phyloP scores from a whole-genome alignment of 2,888 invertebrate genomes.

The Pediacus dermestoides region DNA sequence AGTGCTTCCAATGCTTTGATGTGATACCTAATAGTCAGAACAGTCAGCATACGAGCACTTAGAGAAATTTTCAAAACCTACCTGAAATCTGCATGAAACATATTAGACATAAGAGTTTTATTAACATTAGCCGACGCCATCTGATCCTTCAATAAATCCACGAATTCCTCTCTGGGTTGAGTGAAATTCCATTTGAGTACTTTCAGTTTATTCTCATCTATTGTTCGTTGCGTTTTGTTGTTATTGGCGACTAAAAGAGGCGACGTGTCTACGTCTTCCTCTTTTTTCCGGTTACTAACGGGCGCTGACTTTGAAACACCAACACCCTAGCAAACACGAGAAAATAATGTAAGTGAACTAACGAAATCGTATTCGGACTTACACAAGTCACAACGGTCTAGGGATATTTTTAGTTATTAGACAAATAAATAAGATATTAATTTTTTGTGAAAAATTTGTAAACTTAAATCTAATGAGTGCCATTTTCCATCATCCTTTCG shows the following conservation, averaged over 20 bases:
- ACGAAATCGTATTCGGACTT: too few species aligned
- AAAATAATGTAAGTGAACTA: too few species aligned
- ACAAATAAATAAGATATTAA: too few species aligned
- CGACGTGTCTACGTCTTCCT: constrained; percentile 78
- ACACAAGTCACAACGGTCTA: too few species aligned
- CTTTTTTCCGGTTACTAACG: constrained; percentile 66
- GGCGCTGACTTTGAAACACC: constrained; percentile 35
- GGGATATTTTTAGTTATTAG: too few species aligned
- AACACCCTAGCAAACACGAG: too few species aligned
- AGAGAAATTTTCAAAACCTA: constrained; percentile 35
- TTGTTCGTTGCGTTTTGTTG: constrained; percentile 85
- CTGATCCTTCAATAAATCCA: constrained; percentile 84
- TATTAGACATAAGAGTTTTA: constrained; percentile 78
- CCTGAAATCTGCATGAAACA: constrained; percentile 94
- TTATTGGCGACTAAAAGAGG: constrained; percentile 78
- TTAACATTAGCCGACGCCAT: constrained; percentile 87
- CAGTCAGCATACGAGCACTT: too few species aligned
- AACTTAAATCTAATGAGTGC: too few species aligned
- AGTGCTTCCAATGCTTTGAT: constrained; percentile 91
- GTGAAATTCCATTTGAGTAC: constrained; percentile 95
- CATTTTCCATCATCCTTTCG: too few species aligned
- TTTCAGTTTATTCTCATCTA: constrained; percentile 92
- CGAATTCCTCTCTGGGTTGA: constrained; percentile 89
- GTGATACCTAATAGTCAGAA: too few species aligned
- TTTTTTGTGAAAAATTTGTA: too few species aligned